phyloP scores from a whole-genome alignment of 30 jellyfish, hydroid and myxozoan genomes.

The Turritopsis rubra region DNA sequence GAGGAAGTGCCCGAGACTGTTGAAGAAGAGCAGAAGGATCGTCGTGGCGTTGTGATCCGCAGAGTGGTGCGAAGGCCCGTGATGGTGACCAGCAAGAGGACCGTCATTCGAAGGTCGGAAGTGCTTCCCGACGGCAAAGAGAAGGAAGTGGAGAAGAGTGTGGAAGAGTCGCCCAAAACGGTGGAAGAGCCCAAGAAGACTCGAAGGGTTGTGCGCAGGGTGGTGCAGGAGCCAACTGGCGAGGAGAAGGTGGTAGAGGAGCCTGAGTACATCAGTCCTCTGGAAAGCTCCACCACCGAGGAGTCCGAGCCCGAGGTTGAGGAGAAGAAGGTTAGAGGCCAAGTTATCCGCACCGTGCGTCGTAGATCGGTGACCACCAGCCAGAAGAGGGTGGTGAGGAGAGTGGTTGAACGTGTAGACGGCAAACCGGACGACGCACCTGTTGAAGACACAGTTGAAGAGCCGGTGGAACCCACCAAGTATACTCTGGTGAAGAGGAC shows the following conservation, averaged over 20 bases:
- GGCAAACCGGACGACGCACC: conserved; percentile 69
- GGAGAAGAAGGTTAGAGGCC: conserved; percentile 43
- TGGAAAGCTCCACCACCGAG: conserved; percentile 53
- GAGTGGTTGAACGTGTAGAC: conserved; percentile 40
- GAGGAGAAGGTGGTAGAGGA: conserved; percentile 42
- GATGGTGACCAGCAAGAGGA: conserved; percentile 45
- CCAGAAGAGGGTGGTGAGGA: conserved; percentile 60
- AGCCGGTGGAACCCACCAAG: conserved; percentile 58
- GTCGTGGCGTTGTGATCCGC: conserved; percentile 27
- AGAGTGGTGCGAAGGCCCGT: conserved; percentile 51
- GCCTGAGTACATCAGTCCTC: conserved; percentile 64
- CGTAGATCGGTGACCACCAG: conserved; percentile 50
- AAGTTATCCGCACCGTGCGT: conserved; percentile 54
- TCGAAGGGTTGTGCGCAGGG: conserved; percentile 27
- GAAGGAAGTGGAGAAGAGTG: conserved; percentile 50
- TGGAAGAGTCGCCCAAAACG: conserved; percentile 33
- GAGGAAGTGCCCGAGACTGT: conserved; percentile 37
- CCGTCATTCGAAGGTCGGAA: conserved; percentile 41
- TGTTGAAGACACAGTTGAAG: conserved; percentile 52
- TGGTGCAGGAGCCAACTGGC: conserved; percentile 46
- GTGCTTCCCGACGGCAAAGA: conserved; percentile 71
- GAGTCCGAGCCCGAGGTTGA: conserved; percentile 49
- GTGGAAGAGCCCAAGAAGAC: conserved; percentile 29
- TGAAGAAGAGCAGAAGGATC: conserved; percentile 26
- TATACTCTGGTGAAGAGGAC: conserved; percentile 46